These are phyloP conservation scores for Atrichornis clamosus DNA, from an alignment of 2,113 vertebrate species.

Conservation along the genomic window DNA sequence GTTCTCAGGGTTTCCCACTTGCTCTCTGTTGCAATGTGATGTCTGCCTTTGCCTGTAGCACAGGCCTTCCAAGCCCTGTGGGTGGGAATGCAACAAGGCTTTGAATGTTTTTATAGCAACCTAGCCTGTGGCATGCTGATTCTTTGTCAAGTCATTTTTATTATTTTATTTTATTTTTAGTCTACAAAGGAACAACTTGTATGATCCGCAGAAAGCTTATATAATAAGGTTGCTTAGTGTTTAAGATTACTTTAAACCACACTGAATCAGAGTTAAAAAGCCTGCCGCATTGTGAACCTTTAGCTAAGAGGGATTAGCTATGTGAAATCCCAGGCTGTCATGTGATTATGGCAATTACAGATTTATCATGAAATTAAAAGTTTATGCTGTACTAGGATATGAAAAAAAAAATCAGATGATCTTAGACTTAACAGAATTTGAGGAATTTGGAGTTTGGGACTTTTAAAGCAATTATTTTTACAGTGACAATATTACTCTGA, in stretches of 20 bases:
- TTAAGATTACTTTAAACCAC: constrained; percentile 59
- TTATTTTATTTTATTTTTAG: constrained; percentile 23
- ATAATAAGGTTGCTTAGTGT: constrained; percentile 45
- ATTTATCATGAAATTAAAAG: constrained; percentile 64
- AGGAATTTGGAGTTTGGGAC: constrained; percentile 51
- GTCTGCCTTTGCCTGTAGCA: constrained; percentile 30
- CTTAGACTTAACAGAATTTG: constrained; percentile 16
- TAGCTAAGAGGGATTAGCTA: constrained; percentile 62
- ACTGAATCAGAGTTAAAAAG: constrained; percentile 36
- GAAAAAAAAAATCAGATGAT: constrained; percentile 43
- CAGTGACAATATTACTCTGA: constrained; percentile 65
- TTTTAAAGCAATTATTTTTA: constrained; percentile 62
- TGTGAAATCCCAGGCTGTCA: constrained; percentile 66
- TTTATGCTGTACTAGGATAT: constrained; percentile 48
- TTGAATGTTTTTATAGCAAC: constrained; percentile 71
- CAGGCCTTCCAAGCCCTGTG: constrained; percentile 30
- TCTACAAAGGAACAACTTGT: constrained; percentile 29
- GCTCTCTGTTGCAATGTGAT: background rate
- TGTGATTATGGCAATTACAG: constrained; percentile 74
- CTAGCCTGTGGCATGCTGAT: constrained; percentile 68
- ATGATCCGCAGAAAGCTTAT: constrained; percentile 43
- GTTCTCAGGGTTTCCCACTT: background rate
- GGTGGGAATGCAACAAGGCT: constrained; percentile 59
- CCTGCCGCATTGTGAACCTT: constrained; percentile 53
- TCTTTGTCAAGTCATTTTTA: constrained; percentile 67